Base-by-base conservation (phyloP, 1,140 invertebrate species). In the Diuraphis noxia region DNA sequence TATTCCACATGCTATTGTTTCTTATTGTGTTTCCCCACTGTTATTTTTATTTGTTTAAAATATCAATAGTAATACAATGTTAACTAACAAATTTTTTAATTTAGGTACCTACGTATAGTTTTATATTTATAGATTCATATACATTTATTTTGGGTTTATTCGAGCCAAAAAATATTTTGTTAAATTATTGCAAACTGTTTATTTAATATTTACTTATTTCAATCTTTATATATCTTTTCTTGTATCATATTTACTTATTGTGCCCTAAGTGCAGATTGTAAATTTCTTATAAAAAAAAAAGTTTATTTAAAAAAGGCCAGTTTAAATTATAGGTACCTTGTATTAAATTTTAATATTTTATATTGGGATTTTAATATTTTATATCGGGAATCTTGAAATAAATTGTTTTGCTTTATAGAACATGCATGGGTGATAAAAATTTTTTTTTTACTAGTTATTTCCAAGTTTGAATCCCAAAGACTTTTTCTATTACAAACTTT, bases 241-340 rank as follows among this genome's bases (percentile, higher is more conserved):
- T n/a, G n/a, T n/a, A n/a, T n/a, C n/a, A n/a, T n/a, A n/a, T n/a
- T n/a, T n/a, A n/a, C n/a, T n/a, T n/a, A n/a, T n/a, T n/a, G n/a
- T n/a, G n/a, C n/a, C n/a, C n/a, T n/a, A n/a, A n/a, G n/a, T n/a
- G n/a, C n/a, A n/a, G n/a, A n/a, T n/a, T n/a, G n/a, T n/a, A n/a
- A n/a, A n/a, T n/a, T n/a, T n/a, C n/a, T n/a, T n/a, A n/a, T 19
- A 21, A 49, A 49, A 49, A 49, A 21, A 49, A 49, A 56, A 30
- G 30, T 56, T 25, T 56, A 19, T n/a, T 17, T 63, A n/a, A n/a
- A 63, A 63, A 63, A 63, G 6, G 10, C 10, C 30, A n/a, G 13
- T n/a, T 72, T 72, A 72, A 85, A 85, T 46, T 43, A 17, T 84
- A n/a, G 81, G n/a, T n/a, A n/a, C n/a, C n/a, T n/a, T n/a, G n/a